Conservation (phyloP, 37 sponge, comb jelly and placozoan genomes). For the Cladorhizidae sp. region DNA sequence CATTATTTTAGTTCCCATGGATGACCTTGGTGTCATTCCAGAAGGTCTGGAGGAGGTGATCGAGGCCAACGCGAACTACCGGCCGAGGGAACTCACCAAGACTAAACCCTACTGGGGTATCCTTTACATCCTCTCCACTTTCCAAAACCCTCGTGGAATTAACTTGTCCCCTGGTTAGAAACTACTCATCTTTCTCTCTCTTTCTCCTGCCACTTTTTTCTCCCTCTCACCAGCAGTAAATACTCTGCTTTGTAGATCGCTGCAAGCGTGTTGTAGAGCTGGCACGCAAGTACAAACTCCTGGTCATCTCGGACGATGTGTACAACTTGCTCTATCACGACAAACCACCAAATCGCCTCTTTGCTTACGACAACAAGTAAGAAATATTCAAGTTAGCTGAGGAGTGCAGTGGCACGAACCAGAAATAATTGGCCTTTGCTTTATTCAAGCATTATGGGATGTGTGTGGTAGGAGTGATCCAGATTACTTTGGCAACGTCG, state of each 20-base stretch:
- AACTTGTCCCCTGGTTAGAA: slow-evolving; percentile 57
- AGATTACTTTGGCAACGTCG: slow-evolving; percentile 75
- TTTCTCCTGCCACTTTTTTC: not conserved
- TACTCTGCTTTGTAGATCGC: slow-evolving; percentile 40
- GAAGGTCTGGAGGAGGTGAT: slow-evolving; percentile 65
- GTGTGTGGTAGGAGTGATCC: slow-evolving; percentile 45
- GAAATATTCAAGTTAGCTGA: not conserved
- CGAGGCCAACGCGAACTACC: slow-evolving; percentile 11
- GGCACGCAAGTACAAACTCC: slow-evolving; percentile 73
- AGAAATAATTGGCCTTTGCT: not conserved
- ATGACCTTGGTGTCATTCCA: slow-evolving; percentile 67
- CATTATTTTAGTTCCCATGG: slow-evolving; percentile 59
- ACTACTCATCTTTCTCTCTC: not conserved
- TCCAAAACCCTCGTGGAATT: slow-evolving; percentile 82
- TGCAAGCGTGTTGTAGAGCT: slow-evolving; percentile 56
- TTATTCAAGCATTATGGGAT: not conserved
- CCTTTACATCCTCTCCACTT: slow-evolving; percentile 71
- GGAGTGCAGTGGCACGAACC: too few relatives aligned
- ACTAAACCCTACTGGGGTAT: slow-evolving; percentile 73
- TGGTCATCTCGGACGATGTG: slow-evolving; percentile 86
- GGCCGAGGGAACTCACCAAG: slow-evolving; percentile 39
- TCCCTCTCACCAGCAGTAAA: not conserved
- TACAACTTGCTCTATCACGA: slow-evolving; percentile 78
- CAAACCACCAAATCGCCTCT: slow-evolving; percentile 46
- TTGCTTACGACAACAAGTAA: slow-evolving; percentile 71